Evolutionary conservation across 2,888 invertebrate genomes (phyloP), one percentile per base, ranked within the genome.

Genomic region (Operophtera brumata): DNA sequence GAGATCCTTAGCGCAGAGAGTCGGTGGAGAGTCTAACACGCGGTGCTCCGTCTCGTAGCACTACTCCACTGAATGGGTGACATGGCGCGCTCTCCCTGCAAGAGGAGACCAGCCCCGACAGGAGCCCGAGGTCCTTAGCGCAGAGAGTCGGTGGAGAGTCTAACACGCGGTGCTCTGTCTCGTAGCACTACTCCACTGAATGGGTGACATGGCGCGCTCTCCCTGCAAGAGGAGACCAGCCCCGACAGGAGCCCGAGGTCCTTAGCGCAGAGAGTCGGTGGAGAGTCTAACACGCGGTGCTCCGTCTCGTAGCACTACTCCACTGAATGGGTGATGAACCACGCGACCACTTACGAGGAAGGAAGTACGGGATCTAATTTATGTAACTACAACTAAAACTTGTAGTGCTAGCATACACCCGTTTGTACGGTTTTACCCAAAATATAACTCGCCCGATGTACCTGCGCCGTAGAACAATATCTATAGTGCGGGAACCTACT

Each of bases 61-160:
- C 54, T 37, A n/a, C n/a, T n/a, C n/a, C n/a, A n/a, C n/a, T n/a
- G n/a, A n/a, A n/a, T n/a, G n/a, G n/a, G n/a, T n/a, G n/a, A n/a
- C n/a, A n/a, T n/a, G n/a, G n/a, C 14, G 94, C 96, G 3, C 82
- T 95, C 10, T 96, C 96, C 0, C 84, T 96, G 79, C 91, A 93
- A 77, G 91, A 92, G 36, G 75, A 82, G 30, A 66, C 59, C 39
- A 57, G 70, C 1, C 72, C 65, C 13, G 67, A 81, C 14, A 66
- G 89, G 2, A 91, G 92, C 69, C 92, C 92, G 0, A 82, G 91
- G 46, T 91, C 92, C 2, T 86, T 92, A 51, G 46, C 71, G 0
- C 83, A 80, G 40, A 67, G 88, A 5, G 90, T 86, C 0, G 91
- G 90, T 14, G 90, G 90, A 1, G 90, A 91, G 69, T 73, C 81